Conservation (phyloP, 2,797 vertebrate species). For the Podarcis siculus region DNA sequence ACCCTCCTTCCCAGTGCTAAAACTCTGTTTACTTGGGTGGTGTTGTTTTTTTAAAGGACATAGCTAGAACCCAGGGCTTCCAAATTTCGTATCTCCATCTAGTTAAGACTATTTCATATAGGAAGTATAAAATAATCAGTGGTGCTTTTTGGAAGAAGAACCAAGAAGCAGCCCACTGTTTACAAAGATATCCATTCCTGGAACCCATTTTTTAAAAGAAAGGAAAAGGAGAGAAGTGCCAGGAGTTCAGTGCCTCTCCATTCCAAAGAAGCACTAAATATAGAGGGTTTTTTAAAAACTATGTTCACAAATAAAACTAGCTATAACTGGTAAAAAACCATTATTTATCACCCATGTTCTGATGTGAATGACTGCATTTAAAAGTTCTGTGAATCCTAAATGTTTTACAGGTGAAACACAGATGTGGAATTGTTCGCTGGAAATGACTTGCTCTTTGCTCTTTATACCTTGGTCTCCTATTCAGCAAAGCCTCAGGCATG, state of each 20-base stretch:
- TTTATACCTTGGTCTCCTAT: conserved; percentile 1
- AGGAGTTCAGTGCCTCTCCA: neutral
- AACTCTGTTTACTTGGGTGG: no score
- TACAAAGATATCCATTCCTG: conserved; percentile 8
- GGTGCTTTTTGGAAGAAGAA: conserved; percentile 3
- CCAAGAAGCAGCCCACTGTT: neutral
- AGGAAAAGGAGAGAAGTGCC: neutral
- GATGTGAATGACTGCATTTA: conserved; percentile 17
- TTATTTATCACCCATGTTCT: conserved; percentile 24
- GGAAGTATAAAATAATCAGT: conserved; percentile 5
- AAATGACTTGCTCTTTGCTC: neutral
- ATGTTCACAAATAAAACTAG: conserved; percentile 35
- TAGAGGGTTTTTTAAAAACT: neutral
- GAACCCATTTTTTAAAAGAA: neutral
- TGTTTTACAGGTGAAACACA: neutral
- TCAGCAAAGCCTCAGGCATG: conserved; percentile 44
- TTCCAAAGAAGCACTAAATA: conserved; percentile 17
- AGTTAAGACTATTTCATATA: neutral
- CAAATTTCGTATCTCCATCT: neutral
- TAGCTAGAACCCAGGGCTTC: neutral
- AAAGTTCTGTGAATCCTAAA: conserved; percentile 26
- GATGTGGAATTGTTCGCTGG: conserved; percentile 16
- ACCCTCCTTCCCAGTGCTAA: no score
- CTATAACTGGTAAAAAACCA: conserved; percentile 14
- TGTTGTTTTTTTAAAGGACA: neutral